Evolutionary conservation across 2,113 vertebrate genomes (phyloP), one percentile per base, ranked within the genome.

Genomic region (Aegypius monachus): DNA sequence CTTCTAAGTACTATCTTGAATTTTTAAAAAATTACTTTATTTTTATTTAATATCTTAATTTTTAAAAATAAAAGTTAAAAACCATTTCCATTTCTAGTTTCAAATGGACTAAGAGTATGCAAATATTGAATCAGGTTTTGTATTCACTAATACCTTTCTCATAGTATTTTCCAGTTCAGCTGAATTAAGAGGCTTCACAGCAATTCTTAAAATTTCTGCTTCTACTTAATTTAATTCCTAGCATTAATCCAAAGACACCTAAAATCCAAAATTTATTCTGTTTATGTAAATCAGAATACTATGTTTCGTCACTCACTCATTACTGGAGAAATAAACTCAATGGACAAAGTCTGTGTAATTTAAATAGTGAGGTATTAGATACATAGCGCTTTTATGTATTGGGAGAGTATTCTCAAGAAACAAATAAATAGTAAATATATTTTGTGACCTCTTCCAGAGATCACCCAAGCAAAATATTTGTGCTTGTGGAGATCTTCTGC

Each of bases 241-340:
- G 8, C 25, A 53, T 31, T 71, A 80, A 70, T 11, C 3, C 13
- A 45, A 45, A 55, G n/a, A 63, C 52, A 19, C 19, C 8, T 48
- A 45, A 58, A 21, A 55, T 10, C 7, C 7, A 75, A 38, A 38
- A 1, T 56, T 75, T 81, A n/a, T 86, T 78, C 31, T 58, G 12
- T 11, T 45, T 68, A 25, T 40, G 32, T 59, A 81, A 81, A 65
- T 66, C 20, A 87, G 29, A 70, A 81, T 38, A 14, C 6, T 59
- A 1, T n/a, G 8, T 65, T 91, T 87, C 16, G 0, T 29, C 27
- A 36, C 8, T 65, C 9, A 47, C 4, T 40, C 1, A 1, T 72
- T 82, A 45, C 10, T 50, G 34, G 9, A 72, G 48, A 89, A 83
- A 42, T 38, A 63, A 79, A 61, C 18, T 15, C 3, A 7, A 31